Conservation (phyloP, 2,888 invertebrate genomes). For the Luperina nickerlii region DNA sequence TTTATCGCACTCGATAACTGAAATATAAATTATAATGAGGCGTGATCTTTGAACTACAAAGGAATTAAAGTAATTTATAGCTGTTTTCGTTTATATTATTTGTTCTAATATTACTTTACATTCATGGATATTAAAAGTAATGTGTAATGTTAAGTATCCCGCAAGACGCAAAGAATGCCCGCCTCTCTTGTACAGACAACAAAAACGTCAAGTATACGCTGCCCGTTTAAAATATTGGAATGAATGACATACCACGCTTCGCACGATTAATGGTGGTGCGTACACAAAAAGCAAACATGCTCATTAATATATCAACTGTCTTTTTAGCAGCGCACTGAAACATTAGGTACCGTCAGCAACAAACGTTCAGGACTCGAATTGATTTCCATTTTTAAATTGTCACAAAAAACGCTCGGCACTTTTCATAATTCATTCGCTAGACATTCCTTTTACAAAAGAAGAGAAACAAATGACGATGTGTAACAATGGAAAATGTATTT, state of each 20-base stretch:
- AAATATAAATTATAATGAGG: slow-evolving; percentile 54
- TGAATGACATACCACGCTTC: slow-evolving; percentile 90
- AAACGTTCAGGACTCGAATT: slow-evolving; percentile 64
- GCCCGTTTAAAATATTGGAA: slow-evolving; percentile 90
- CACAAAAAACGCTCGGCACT: slow-evolving; percentile 66
- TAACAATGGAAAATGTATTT: slow-evolving; percentile 78
- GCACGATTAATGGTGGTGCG: slow-evolving; percentile 88
- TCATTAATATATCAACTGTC: slow-evolving; percentile 91
- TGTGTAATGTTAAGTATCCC: slow-evolving; percentile 73
- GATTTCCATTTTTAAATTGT: slow-evolving; percentile 69
- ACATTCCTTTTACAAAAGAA: slow-evolving; percentile 68
- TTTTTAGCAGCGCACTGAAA: slow-evolving; percentile 83
- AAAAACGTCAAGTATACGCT: slow-evolving; percentile 85
- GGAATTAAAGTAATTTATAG: slow-evolving; percentile 40
- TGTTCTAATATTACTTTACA: slow-evolving; percentile 46
- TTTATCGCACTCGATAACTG: slow-evolving; percentile 29
- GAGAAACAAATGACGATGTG: slow-evolving; percentile 64
- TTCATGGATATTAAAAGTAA: slow-evolving; percentile 62
- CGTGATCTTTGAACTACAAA: slow-evolving; percentile 51
- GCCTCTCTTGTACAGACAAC: slow-evolving; percentile 86
- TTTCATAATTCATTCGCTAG: slow-evolving; percentile 76
- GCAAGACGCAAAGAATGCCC: slow-evolving; percentile 81
- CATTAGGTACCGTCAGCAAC: slow-evolving; percentile 83
- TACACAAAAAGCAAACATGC: slow-evolving; percentile 88
- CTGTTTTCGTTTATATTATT: slow-evolving; percentile 30